Percentiles rank a stretch among this genome's conserved stretches.
Conservation (phyloP, 2,113 vertebrate genomes). For the Prunella himalayana region DNA sequence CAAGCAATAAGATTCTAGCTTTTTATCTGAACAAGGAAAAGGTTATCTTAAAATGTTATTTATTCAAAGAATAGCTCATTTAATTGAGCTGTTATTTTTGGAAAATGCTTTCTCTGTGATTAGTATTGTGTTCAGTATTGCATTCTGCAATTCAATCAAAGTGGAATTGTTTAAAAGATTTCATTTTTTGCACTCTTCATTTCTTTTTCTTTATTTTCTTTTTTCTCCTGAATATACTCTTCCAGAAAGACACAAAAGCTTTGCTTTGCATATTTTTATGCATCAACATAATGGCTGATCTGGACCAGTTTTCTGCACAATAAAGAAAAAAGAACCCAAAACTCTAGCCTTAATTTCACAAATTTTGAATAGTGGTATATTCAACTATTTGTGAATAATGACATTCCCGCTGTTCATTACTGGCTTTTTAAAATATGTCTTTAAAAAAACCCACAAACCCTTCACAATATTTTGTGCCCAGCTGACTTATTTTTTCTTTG, state of each 20-base stretch:
- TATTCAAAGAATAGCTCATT: neutral
- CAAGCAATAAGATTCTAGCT: neutral
- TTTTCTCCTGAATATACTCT: neutral
- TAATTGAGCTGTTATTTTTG: neutral
- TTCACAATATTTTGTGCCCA: neutral
- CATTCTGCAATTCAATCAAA: neutral
- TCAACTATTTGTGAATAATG: neutral
- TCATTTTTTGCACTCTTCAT: neutral
- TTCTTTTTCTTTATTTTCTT: neutral
- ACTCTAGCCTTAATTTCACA: neutral
- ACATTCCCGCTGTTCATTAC: neutral
- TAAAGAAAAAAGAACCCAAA: neutral
- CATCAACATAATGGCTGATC: neutral
- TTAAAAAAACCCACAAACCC: accelerated
- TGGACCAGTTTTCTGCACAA: neutral
- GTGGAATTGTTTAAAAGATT: neutral
- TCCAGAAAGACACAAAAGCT: neutral
- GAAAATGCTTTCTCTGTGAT: neutral
- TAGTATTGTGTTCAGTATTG: neutral
- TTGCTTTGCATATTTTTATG: neutral
- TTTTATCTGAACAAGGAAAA: neutral
- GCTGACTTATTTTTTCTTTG: neutral
- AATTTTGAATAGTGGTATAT: neutral
- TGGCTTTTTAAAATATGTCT: accelerated
- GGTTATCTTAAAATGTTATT: neutral